phyloP scores from a whole-genome alignment of 2,888 invertebrate species.

The Lasius fuliginosus region DNA sequence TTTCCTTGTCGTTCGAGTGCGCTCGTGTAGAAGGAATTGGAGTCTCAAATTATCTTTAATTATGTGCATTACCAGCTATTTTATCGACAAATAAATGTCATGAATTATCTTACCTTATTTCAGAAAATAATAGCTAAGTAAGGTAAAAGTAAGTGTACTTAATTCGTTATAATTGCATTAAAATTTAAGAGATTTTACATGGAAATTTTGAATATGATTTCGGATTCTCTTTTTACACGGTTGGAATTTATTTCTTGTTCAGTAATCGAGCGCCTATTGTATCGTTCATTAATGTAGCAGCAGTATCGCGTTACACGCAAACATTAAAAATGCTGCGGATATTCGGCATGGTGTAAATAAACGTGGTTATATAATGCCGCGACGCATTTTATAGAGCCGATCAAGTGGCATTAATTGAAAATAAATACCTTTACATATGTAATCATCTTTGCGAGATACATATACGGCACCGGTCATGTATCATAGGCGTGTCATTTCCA shows the following conservation, averaged over 20 bases:
- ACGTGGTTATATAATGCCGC: background rate
- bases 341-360: background rate
- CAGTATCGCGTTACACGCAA: background rate
- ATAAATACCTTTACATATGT: constrained; percentile 43
- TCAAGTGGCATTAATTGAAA: constrained; percentile 42
- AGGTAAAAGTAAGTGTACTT: background rate
- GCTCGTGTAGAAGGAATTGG: constrained; percentile 56
- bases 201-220: background rate
- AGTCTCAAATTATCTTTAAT: constrained; percentile 64
- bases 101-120: background rate
- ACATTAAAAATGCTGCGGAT: constrained; percentile 5
- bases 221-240: constrained; percentile 5
- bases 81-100: constrained; percentile 25
- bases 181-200: constrained; percentile 25
- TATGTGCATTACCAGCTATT: constrained; percentile 50
- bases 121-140: background rate
- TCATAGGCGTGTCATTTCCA: constrained; percentile 75
- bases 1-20: constrained; percentile 41
- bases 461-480: constrained; percentile 59
- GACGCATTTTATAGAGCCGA: constrained; percentile 12
- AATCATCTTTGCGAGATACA: constrained; percentile 35
- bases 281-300: constrained; percentile 30
- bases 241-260: background rate
- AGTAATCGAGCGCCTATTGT: constrained; percentile 22
- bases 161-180: background rate